A percentile compares a stretch with the other conserved stretches of the same genome.
phyloP scores from a whole-genome alignment of 1,140 invertebrate species.

The Diorhabda elongata region DNA sequence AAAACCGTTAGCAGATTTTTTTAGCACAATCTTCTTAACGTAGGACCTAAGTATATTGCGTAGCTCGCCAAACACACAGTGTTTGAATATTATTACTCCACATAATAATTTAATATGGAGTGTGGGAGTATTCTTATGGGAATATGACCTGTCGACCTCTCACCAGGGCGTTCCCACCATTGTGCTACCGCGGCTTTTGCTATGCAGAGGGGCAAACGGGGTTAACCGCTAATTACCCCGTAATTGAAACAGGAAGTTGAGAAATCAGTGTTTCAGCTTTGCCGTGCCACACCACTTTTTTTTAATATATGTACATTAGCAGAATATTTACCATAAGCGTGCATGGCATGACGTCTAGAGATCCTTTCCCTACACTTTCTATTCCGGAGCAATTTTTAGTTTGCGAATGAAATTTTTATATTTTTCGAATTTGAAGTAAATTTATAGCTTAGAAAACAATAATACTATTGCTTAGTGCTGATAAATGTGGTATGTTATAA shows the following conservation, averaged over 20 bases:
- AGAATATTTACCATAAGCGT: not conserved
- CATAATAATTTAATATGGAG: constrained; percentile 41
- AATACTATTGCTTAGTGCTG: too few relatives aligned
- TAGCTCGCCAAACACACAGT: constrained; percentile 19
- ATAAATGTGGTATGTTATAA: too few relatives aligned
- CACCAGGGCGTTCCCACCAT: constrained; percentile 46
- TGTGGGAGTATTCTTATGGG: constrained; percentile 48
- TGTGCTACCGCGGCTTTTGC: constrained; percentile 40
- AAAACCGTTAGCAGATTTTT: not conserved
- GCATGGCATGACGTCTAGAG: too few relatives aligned
- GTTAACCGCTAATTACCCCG: constrained; percentile 40
- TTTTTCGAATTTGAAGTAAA: too few relatives aligned
- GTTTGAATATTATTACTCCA: constrained; percentile 31
- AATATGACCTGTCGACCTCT: constrained; percentile 47
- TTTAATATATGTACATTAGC: not conserved
- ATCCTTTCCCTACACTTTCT: too few relatives aligned
- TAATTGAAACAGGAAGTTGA: constrained; percentile 47
- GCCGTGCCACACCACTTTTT: not conserved
- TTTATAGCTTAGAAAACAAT: too few relatives aligned
- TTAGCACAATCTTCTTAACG: constrained; percentile 2
- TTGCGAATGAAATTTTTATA: too few relatives aligned
- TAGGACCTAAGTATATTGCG: constrained; percentile 10
- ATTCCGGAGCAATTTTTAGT: too few relatives aligned
- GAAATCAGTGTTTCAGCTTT: constrained; percentile 23
- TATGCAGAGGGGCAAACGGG: constrained; percentile 21